Base-by-base conservation (phyloP, 2,797 vertebrate species). In the Rhincodon typus region DNA sequence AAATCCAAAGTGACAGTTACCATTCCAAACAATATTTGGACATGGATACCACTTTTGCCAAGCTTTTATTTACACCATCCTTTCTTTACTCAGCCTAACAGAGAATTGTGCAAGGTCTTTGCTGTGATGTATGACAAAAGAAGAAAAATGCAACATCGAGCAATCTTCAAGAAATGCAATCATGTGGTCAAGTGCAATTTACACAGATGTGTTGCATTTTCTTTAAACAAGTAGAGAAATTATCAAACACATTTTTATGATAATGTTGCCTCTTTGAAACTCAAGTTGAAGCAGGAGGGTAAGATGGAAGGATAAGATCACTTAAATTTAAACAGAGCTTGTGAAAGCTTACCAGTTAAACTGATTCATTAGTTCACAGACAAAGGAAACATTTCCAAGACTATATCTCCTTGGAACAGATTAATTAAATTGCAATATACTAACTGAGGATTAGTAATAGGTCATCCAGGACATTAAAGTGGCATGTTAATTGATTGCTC, bases 281-380 rank as follows among this genome's bases (percentile, higher is more conserved):
- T n/a, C 30, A 62, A 91, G 19, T 17, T 38, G 62, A n/a, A 23
- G 7, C 57, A 7, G 17, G 87, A 90, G 13, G 50, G 13, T 34
- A 90, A 62, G 30, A 53, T n/a, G 1, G 27, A 57, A 90, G 62
- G 13, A 57, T 0, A 66, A 21, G 57, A 91, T 91, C 34, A 67
- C 23, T 66, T 67, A n/a, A 91, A 91, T 67, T 91, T 67, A 10
- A 38, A 91, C 17, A n/a, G 30, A 67, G 66, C 57, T n/a, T 38
- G n/a, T 91, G 34, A 67, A 66, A 91, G 57, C 66, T 67, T 91
- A 67, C n/a, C 62, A 91, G 57, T 66, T 91, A 38, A 91, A 88
- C 53, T 88, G 1, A 30, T 25, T 30, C 21, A 6, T n/a, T 21
- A 4, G 30, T 66, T 62, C 57, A n/a, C 12, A 90, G 62, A 53